Evolutionary conservation across 2,888 invertebrate genomes (phyloP), one percentile per base, ranked within the genome.

Genomic region (Drosophila putrida): DNA sequence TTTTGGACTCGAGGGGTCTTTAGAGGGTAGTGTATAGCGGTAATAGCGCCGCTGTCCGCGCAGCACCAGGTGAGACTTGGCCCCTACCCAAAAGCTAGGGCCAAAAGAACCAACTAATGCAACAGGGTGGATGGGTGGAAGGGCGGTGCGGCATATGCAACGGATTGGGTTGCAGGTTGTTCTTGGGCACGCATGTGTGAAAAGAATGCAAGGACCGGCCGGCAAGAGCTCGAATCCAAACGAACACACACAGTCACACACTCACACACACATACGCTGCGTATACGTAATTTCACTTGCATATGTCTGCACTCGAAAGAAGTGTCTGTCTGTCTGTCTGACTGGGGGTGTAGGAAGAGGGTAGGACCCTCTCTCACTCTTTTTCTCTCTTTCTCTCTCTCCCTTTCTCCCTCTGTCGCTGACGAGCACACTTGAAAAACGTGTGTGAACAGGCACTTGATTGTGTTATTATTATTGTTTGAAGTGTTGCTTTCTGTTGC

Each of bases 391-490:
- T 2, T 20, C 20, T 20, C 20, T 20, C 20, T 20, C 20, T 20
- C 20, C 2, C 20, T 20, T 2, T 20, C 20, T 20, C 20, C 3
- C 20, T 20, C 20, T 20, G 3, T 3, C 20, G 2, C 20, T 20
- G 69, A 60, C 15, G 49, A 71, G 71, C 67, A 51, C 80, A 75
- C 79, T 79, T 75, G 53, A 68, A 65, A 71, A 75, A 78, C 85
- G 82, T 82, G 88, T 84, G 89, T 84, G 83, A 84, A 84, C 88
- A 84, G 85, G 57, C 89, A 84, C 83, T 84, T 84, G 83, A 84
- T 84, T 84, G 89, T 84, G 83, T 84, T 84, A 84, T 84, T 84
- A 84, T 84, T 84, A 89, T 89, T 84, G 89, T 84, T 84, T 89
- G 88, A 87, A 84, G 83, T 84, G 89, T 84, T 87, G 88, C 85